These are phyloP conservation scores for Halictus rubicundus DNA, from an alignment of 1,140 invertebrate genomes.

Conservation along the genomic window DNA sequence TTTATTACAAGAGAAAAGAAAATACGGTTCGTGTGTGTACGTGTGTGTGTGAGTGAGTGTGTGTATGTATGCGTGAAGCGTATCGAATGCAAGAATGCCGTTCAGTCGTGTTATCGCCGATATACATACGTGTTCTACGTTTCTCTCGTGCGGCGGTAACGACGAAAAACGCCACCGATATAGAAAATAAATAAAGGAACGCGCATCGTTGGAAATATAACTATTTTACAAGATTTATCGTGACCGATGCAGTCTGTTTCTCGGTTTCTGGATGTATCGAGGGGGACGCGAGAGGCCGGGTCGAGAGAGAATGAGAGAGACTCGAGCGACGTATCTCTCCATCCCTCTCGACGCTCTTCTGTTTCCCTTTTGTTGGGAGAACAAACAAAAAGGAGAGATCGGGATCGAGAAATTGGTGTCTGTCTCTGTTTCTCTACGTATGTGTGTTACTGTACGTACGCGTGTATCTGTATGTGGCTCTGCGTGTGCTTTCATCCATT, in stretches of 20 bases:
- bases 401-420: conserved; percentile 12
- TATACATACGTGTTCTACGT: too few relatives aligned
- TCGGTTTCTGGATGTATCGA: neutral
- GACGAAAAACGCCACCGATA: conserved; percentile 36
- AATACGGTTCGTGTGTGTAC: neutral
- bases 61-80: conserved; percentile 1
- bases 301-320: conserved; percentile 50
- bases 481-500: neutral
- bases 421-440: neutral
- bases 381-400: conserved; percentile 13
- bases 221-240: conserved; percentile 58
- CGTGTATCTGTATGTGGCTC: too few relatives aligned
- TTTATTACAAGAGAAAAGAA: conserved; percentile 21
- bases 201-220: conserved; percentile 42
- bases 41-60: neutral
- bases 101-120: conserved; percentile 1
- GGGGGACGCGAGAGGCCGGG: neutral
- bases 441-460: too few relatives aligned
- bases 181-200: conserved; percentile 53
- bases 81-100: neutral
- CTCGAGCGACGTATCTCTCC: conserved; percentile 1
- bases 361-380: neutral
- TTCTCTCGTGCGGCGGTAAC: conserved; percentile 33
- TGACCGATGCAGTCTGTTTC: conserved; percentile 49
- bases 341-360: conserved; percentile 15